phyloP scores from a whole-genome alignment of 2,888 invertebrate species.

The Notocelia uddmanniana region DNA sequence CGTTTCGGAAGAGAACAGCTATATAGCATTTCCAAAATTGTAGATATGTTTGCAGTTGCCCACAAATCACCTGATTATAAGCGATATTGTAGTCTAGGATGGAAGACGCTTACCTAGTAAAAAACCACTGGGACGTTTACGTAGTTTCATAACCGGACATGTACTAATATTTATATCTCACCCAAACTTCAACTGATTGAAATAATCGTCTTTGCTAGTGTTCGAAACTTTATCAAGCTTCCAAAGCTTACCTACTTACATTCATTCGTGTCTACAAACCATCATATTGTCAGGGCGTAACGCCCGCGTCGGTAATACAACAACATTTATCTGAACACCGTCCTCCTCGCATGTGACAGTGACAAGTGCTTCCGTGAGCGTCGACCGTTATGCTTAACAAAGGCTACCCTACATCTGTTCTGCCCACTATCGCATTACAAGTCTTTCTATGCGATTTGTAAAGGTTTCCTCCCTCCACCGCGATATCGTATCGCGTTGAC shows the following conservation, averaged over 20 bases:
- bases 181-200: neutral
- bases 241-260: neutral
- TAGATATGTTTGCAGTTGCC: no score
- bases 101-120: no score
- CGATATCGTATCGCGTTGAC: slow-evolving; percentile 67
- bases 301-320: slow-evolving; percentile 57
- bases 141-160: neutral
- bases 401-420: slow-evolving; percentile 71
- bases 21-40: no score
- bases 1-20: no score
- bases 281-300: slow-evolving; percentile 51
- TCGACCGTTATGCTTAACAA: slow-evolving; percentile 76
- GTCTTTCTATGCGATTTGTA: slow-evolving; percentile 76
- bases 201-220: neutral
- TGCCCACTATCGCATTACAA: slow-evolving; percentile 71
- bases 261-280: slow-evolving; percentile 52
- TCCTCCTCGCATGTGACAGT: slow-evolving; percentile 68
- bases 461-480: slow-evolving; percentile 73
- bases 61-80: no score
- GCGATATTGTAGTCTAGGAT: no score
- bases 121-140: no score
- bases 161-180: neutral
- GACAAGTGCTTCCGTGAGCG: slow-evolving; percentile 82
- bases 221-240: neutral
- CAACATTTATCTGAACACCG: slow-evolving; percentile 70